These are phyloP conservation scores for Heliothis peltigera DNA, from an alignment of 2,888 invertebrate species.

Conservation along the genomic window DNA sequence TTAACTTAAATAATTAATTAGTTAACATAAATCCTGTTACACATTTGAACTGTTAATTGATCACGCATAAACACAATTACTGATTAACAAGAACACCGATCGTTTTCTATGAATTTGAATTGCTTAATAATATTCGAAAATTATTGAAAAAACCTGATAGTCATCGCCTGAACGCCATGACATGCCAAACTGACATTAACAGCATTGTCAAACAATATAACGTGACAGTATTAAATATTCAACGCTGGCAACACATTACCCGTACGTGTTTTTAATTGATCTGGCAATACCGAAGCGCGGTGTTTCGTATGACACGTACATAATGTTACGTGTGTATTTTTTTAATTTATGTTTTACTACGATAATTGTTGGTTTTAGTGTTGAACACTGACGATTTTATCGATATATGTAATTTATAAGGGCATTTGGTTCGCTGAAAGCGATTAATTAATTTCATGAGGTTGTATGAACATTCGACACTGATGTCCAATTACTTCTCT, in stretches of 20 bases:
- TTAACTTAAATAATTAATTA: neutral
- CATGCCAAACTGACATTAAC: constrained; percentile 89
- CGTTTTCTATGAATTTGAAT: constrained; percentile 72
- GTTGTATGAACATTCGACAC: too few species aligned
- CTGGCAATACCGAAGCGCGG: constrained; percentile 75
- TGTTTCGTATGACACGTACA: constrained; percentile 42
- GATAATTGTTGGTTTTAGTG: constrained; percentile 36
- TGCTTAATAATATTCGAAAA: constrained; percentile 69
- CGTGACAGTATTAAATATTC: constrained; percentile 81
- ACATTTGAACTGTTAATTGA: neutral
- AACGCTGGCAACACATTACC: constrained; percentile 77
- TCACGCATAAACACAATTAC: neutral
- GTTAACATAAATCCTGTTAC: neutral
- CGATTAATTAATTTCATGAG: neutral
- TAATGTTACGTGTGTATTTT: constrained; percentile 37
- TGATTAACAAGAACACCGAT: constrained; percentile 49
- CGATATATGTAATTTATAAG: constrained; percentile 8
- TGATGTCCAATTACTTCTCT: too few species aligned
- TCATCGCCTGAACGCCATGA: constrained; percentile 74
- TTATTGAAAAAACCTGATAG: constrained; percentile 76
- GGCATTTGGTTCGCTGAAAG: constrained; percentile 10
- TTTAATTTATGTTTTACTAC: constrained; percentile 29
- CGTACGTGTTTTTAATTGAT: constrained; percentile 77
- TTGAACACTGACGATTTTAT: constrained; percentile 26
- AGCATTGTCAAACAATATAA: constrained; percentile 86